Evolutionary conservation across 2,113 vertebrate genomes (phyloP).

Genomic region (Mionectes macconnelli): DNA sequence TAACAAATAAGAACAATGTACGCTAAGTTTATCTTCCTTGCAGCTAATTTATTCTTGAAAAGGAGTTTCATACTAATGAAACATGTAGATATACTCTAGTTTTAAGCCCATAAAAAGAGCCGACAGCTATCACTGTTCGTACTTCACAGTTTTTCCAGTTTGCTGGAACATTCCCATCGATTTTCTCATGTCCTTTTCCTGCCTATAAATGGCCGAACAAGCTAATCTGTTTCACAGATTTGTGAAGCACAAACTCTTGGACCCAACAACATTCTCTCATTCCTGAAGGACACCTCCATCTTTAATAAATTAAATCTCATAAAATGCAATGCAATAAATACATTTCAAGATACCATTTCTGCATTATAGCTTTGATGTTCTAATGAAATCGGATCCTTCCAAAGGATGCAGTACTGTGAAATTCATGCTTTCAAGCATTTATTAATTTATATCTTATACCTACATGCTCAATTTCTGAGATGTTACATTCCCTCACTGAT

Average conservation of each 20-base stretch:
- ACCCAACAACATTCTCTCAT: background rate
- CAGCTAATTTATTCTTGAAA: background rate
- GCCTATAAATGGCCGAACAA: background rate
- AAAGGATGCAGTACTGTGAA: background rate
- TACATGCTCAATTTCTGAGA: background rate
- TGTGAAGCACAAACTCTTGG: background rate
- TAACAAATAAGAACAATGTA: background rate
- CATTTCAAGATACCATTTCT: constrained; percentile 2
- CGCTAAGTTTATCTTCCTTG: background rate
- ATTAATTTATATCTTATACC: background rate
- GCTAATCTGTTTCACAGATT: background rate
- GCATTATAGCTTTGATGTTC: background rate
- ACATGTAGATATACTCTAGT: background rate
- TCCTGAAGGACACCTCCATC: background rate
- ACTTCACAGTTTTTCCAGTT: background rate
- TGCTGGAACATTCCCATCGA: background rate
- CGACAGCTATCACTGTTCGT: background rate
- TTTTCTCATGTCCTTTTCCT: background rate
- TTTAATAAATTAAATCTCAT: background rate
- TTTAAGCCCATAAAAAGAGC: background rate
- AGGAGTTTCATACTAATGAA: background rate
- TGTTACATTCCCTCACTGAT: background rate
- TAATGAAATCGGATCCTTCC: background rate
- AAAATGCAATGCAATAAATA: background rate
- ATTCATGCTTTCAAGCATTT: background rate